phyloP scores from a whole-genome alignment of 2,113 vertebrate genomes.

The Amazona vittata region DNA sequence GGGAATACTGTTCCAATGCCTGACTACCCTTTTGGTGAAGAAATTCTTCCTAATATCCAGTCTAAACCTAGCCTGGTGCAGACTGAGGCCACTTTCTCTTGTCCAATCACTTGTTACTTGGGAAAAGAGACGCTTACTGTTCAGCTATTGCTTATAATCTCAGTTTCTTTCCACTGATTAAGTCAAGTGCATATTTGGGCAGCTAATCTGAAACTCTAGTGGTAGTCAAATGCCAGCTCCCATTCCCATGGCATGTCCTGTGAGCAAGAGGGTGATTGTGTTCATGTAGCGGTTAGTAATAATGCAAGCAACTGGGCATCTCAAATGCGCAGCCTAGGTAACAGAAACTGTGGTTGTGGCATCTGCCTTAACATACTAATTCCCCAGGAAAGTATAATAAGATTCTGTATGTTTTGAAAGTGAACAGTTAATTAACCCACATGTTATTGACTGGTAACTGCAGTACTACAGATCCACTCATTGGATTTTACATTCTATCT shows the following conservation, averaged over 20 bases:
- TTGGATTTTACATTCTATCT: not conserved
- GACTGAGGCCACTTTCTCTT: no score
- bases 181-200: not conserved
- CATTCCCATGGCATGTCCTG: not conserved
- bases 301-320: not conserved
- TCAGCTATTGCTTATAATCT: not conserved
- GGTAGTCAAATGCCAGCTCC: not conserved
- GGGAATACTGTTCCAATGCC: no score
- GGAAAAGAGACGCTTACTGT: not conserved
- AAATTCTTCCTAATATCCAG: no score
- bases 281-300: not conserved
- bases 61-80: no score
- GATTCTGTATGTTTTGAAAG: not conserved
- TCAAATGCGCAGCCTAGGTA: not conserved
- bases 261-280: not conserved
- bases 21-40: no score
- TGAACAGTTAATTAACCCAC: not conserved
- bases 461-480: not conserved
- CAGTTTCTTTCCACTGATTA: not conserved
- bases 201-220: not conserved
- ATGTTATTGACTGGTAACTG: not conserved
- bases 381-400: not conserved
- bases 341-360: not conserved
- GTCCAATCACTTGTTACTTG: no score
- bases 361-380: not conserved